Evolutionary conservation across 2,113 vertebrate genomes (phyloP), one percentile per base, ranked within the genome.

Genomic region (Alligator mississippiensis): DNA sequence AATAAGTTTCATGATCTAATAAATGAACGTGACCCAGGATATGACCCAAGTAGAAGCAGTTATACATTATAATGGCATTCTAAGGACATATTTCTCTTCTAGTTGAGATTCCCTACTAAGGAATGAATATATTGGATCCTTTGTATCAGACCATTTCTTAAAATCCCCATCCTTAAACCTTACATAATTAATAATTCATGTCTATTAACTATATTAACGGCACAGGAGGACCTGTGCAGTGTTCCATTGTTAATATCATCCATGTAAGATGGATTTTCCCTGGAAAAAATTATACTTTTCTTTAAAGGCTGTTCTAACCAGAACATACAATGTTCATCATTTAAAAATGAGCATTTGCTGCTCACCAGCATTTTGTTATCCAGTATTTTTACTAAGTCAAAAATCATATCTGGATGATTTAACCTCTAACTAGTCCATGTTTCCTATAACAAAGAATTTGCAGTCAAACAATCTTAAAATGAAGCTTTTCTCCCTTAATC

Each of bases 361-460:
- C 82, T 80, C 28, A 4, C 82, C 84, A 17, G 47, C 28, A 24
- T 57, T 17, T 5, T 57, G 28, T 91, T 9, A 16, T 28, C 8
- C 8, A 30, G 18, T 77, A 54, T 38, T 77, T 85, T 83, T 59
- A 10, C 28, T 79, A 0, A 0, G 0, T 77, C 59, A 90, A n/a
- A 87, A 90, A 63, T 76, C 12, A 9, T 68, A 22, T 68, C 55
- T 25, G 2, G 12, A 16, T 83, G 28, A 10, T 1, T 0, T 60
- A 58, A 25, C 10, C 78, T 27, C n/a, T 54, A 85, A 47, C 54
- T 87, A 27, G 15, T 93, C 17, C 80, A 68, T 68, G 34, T 14
- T 87, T 28, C 38, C 87, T 3, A 24, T 77, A 64, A 92, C 17
- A 12, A 90, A 89, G 4, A 82, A 77, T 54, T 38, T 10, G 16